Percentiles rank a stretch among this genome's conserved stretches.
Evolutionary conservation across 2,113 vertebrate genomes (phyloP).

Genomic region (Passer montanus): DNA sequence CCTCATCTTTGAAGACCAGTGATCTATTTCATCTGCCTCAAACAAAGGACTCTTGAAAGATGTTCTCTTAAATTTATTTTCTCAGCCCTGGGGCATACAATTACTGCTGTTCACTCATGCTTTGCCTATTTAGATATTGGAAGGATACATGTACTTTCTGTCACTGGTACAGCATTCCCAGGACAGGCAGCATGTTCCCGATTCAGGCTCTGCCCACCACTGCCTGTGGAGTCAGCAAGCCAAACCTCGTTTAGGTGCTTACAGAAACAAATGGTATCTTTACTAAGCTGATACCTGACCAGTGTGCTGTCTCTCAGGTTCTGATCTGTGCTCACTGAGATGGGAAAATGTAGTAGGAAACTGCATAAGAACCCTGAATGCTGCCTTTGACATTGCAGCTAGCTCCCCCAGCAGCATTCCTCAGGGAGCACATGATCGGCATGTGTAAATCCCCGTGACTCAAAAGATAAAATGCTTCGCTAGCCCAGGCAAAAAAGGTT

Average conservation of each 20-base stretch:
- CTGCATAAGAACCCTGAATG: neutral
- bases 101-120: constrained; percentile 4
- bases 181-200: fast-evolving
- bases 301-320: neutral
- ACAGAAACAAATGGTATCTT: neutral
- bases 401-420: neutral
- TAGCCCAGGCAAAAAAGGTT: neutral
- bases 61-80: constrained; percentile 3
- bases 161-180: neutral
- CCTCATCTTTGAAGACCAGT: neutral
- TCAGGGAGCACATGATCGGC: neutral
- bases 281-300: neutral
- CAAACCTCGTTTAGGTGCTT: neutral
- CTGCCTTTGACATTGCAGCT: neutral
- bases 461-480: neutral
- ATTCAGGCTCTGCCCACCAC: neutral
- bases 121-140: neutral
- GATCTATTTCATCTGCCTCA: neutral
- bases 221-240: neutral
- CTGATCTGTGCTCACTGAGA: neutral
- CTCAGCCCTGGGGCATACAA: neutral
- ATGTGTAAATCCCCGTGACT: neutral
- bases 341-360: fast-evolving
- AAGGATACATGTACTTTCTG: neutral
- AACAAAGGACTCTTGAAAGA: constrained; percentile 5